A percentile compares a stretch with the other conserved stretches of the same genome.
These are phyloP conservation scores for Nezara viridula DNA, from an alignment of 2,888 invertebrate species.

Conservation along the genomic window DNA sequence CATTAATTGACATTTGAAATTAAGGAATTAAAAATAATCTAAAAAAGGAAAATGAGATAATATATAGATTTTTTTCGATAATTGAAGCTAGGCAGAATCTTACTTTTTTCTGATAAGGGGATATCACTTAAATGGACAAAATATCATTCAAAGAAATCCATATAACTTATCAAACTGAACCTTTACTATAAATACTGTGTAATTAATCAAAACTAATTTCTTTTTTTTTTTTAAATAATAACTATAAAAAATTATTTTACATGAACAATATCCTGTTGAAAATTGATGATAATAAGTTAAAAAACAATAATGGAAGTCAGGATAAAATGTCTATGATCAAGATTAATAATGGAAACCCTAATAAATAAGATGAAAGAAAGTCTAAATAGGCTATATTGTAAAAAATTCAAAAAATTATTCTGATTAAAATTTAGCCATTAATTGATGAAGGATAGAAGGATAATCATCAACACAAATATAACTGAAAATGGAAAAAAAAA, in stretches of 20 bases:
- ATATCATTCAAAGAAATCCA: neutral
- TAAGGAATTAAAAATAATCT: neutral
- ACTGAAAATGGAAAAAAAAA: neutral
- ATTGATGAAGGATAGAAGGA: too few relatives aligned
- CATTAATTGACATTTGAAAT: neutral
- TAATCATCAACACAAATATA: too few relatives aligned
- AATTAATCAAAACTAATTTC: neutral
- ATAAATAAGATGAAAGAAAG: neutral
- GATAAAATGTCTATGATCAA: neutral
- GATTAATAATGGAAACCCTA: neutral
- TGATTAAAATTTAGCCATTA: too few relatives aligned
- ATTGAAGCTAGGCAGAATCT: neutral
- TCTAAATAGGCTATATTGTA: too few relatives aligned
- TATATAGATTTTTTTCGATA: neutral
- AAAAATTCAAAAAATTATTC: too few relatives aligned
- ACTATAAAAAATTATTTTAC: too few relatives aligned
- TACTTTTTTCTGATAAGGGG: neutral
- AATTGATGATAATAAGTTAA: too few relatives aligned
- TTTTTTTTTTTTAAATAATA: too few relatives aligned
- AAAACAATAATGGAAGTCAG: neutral
- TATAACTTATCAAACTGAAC: neutral
- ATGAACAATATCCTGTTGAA: too few relatives aligned
- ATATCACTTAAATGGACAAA: neutral
- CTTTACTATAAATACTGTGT: neutral
- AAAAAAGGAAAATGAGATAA: neutral